Conservation (phyloP, 2,113 vertebrate genomes). For the Eidolon helvum region DNA sequence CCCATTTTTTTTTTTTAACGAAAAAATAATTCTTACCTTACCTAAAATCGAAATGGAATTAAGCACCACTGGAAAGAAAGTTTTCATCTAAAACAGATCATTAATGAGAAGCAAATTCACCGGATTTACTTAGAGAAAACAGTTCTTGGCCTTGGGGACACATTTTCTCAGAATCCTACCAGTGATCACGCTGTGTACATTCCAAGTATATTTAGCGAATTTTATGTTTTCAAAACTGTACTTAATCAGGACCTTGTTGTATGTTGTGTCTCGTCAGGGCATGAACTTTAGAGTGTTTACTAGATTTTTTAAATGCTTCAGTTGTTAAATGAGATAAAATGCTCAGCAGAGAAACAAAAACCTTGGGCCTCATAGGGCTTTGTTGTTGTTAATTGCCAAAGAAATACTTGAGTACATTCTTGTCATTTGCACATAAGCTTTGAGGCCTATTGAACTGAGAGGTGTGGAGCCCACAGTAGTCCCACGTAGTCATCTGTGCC, state of each 20-base stretch:
- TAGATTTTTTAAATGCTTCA: conserved; percentile 58
- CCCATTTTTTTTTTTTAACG: not conserved
- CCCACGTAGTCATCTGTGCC: not conserved
- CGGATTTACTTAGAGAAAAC: not conserved
- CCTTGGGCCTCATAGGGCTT: not conserved
- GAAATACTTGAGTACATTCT: not conserved
- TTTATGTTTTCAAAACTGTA: not conserved
- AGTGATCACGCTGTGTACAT: not conserved
- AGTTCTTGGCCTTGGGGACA: no score
- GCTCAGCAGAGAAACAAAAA: not conserved
- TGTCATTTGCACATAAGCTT: not conserved
- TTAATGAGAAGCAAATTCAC: not conserved
- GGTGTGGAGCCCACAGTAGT: not conserved
- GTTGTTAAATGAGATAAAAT: conserved; percentile 49
- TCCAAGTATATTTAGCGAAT: conserved; percentile 24
- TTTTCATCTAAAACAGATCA: not conserved
- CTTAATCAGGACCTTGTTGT: not conserved
- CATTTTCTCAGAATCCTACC: not conserved
- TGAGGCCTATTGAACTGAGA: not conserved
- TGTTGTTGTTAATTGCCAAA: not conserved
- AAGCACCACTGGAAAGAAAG: not conserved
- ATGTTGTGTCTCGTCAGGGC: not conserved
- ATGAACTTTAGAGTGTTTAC: conserved; percentile 15
- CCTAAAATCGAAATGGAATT: conserved; percentile 25
- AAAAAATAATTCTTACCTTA: conserved; percentile 28